Evolutionary conservation across 92 coral and sea anemone genomes (phyloP), one percentile per base, ranked within the genome.

Genomic region (Pocillopora grandis): DNA sequence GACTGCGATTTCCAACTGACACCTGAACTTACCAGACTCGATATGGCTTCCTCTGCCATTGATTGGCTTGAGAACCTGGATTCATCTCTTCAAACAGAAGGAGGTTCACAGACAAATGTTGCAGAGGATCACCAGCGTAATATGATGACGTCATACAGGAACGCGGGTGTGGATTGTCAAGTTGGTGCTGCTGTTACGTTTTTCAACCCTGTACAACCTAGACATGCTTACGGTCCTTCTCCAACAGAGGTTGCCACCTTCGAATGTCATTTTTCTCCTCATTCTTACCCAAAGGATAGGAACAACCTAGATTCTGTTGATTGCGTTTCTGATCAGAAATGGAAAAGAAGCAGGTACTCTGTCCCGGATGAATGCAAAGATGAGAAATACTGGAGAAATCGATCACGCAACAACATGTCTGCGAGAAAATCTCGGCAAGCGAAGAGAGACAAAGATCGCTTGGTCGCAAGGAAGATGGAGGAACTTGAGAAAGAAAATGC

Each of bases 391-490:
- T 90, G 92, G 92, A 86, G 79, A 76, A 82, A 81, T 20, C 82
- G 92, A 14, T 76, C 80, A 10, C 70, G 92, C 58, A 90, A 90
- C 57, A 90, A 90, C 57, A 76, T 76, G 55, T 90, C 92, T 12
- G 92, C 92, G 23, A 86, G 78, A 60, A 90, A 86, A 74, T 90
- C 93, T 27, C 93, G 93, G 21, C 85, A 81, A 52, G 88, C 93
- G 12, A 90, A 90, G 68, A 80, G 90, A 74, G 82, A 62, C 57
- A 86, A 82, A 78, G 93, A 90, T 27, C 63, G 61, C 7, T 76
- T 71, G 5, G 31, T 82, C 27, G 83, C 86, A 15, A 77, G 55
- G 65, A 80, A 85, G 59, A 90, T 86, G 33, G 73, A 81, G 21
- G 75, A 70, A 69, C 80, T 90, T 68, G 90, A 90, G 69, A 66